phyloP scores from a whole-genome alignment of 1,140 invertebrate genomes.

The Forficula auricularia region DNA sequence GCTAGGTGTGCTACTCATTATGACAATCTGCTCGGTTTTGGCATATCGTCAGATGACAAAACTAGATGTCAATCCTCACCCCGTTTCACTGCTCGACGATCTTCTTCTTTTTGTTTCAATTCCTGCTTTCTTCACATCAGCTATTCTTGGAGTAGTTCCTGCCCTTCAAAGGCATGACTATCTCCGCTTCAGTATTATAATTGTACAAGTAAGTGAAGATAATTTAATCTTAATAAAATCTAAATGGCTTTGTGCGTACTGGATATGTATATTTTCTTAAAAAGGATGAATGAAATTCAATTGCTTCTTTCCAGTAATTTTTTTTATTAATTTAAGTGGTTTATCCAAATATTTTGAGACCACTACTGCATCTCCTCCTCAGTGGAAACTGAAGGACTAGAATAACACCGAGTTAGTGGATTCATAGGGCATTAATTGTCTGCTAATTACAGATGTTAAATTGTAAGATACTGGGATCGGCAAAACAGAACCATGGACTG shows the following conservation, averaged over 20 bases:
- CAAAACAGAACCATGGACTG: too few species aligned
- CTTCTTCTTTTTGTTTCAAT: conserved; percentile 49
- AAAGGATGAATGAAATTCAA: too few species aligned
- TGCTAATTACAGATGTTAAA: too few species aligned
- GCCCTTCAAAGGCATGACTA: conserved; percentile 33
- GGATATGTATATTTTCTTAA: neutral
- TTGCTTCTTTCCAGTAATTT: too few species aligned
- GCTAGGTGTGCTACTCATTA: conserved; percentile 28
- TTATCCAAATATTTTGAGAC: too few species aligned
- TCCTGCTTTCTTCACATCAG: conserved; percentile 52
- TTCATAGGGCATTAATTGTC: too few species aligned
- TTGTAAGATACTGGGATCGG: too few species aligned
- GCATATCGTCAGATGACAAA: conserved; percentile 38
- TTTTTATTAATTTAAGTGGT: too few species aligned
- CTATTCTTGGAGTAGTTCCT: conserved; percentile 42
- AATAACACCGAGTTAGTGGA: too few species aligned
- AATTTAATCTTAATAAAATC: conserved; percentile 8
- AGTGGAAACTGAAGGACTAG: too few species aligned
- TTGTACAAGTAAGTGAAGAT: conserved; percentile 41
- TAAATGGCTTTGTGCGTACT: neutral
- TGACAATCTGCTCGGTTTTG: conserved; percentile 34
- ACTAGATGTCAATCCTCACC: conserved; percentile 43
- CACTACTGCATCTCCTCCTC: too few species aligned
- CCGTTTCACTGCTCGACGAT: conserved; percentile 48
- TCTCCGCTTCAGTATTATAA: conserved; percentile 29